Percentiles rank a stretch among this genome's conserved stretches.
These are phyloP conservation scores for Porites cylindrica DNA, from an alignment of 92 coral and sea anemone species.

Conservation along the genomic window DNA sequence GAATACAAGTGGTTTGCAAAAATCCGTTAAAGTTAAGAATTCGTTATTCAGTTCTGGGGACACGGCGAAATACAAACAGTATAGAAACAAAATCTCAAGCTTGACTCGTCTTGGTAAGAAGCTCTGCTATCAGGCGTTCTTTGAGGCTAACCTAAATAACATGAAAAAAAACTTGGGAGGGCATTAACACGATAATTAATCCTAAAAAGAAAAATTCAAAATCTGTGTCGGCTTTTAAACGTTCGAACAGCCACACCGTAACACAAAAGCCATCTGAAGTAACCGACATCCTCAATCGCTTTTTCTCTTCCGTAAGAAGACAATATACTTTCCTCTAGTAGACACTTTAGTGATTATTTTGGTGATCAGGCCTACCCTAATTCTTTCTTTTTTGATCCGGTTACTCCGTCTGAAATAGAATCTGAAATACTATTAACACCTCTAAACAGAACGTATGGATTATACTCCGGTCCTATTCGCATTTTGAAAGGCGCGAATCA, in stretches of 20 bases:
- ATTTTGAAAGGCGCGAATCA: slow-evolving; percentile 18
- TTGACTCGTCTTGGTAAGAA: background rate
- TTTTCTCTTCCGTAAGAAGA: background rate
- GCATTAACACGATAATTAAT: background rate
- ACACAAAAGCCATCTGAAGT: background rate
- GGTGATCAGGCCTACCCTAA: background rate
- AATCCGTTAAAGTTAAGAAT: background rate
- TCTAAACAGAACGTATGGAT: slow-evolving; percentile 21
- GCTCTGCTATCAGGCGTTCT: slow-evolving; percentile 5
- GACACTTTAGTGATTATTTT: background rate
- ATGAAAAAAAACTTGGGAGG: slow-evolving; percentile 1
- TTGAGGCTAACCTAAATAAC: background rate
- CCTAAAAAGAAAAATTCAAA: background rate
- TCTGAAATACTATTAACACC: slow-evolving; percentile 29
- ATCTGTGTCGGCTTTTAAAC: background rate
- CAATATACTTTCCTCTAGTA: background rate
- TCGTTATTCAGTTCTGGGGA: too few relatives aligned
- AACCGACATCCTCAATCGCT: background rate
- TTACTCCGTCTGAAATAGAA: slow-evolving; percentile 15
- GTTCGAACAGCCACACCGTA: background rate
- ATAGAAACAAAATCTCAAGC: too few relatives aligned
- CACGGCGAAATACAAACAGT: too few relatives aligned
- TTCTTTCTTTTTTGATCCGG: slow-evolving; percentile 46
- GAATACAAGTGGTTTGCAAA: too few relatives aligned
- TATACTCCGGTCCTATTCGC: slow-evolving; percentile 34